Conservation (phyloP, 2,888 invertebrate genomes). For the Hedychridium roseum region DNA sequence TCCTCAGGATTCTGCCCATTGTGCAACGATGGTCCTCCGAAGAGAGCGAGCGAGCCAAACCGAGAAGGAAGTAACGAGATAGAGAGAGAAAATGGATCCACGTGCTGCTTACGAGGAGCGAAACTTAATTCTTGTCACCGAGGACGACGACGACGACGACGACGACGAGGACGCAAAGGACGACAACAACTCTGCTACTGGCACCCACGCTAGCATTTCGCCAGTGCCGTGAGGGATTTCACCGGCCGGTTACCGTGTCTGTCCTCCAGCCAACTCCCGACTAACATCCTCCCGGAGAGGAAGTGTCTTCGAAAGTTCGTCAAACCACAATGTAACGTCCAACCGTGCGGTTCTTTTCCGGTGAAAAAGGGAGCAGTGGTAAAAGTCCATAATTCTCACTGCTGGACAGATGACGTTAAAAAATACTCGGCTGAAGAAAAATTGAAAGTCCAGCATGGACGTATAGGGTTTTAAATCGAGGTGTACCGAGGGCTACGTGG, state of each 20-base stretch:
- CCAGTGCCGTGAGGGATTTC: not conserved
- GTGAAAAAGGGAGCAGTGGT: constrained; percentile 15
- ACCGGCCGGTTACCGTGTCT: not conserved
- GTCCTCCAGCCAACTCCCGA: not conserved
- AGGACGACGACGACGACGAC: constrained; percentile 8
- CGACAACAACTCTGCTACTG: constrained; percentile 21
- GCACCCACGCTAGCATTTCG: not conserved
- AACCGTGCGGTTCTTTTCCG: constrained; percentile 7
- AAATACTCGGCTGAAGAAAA: too few relatives aligned
- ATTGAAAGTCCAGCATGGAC: too few relatives aligned
- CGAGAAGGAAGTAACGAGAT: too few relatives aligned
- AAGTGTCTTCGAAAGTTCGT: constrained; percentile 11
- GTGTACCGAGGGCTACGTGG: too few relatives aligned
- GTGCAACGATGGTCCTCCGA: too few relatives aligned
- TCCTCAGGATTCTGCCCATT: constrained; percentile 14
- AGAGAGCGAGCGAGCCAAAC: too few relatives aligned
- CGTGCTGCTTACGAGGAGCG: constrained; percentile 18
- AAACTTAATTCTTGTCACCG: constrained; percentile 31
- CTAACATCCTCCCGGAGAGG: constrained; percentile 13
- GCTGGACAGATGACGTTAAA: too few relatives aligned
- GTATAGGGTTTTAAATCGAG: too few relatives aligned
- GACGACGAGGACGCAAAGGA: not conserved
- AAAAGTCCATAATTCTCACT: too few relatives aligned
- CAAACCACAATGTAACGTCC: constrained; percentile 5
- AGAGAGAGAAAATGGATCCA: constrained; percentile 18